Conservation (phyloP, 2,113 vertebrate species). For the Lepisosteus osseus region DNA sequence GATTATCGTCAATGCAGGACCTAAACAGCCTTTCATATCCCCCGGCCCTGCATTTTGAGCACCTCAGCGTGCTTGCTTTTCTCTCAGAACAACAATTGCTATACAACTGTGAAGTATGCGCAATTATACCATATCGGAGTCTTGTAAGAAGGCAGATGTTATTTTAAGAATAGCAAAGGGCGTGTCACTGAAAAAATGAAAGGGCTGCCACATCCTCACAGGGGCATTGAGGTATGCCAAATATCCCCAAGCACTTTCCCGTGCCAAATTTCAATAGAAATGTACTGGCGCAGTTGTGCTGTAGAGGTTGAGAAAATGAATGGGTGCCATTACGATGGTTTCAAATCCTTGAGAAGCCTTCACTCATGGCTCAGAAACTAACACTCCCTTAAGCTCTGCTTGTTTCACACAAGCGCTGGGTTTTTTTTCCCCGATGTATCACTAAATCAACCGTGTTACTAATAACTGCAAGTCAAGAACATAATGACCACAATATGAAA, state of each 20-base stretch:
- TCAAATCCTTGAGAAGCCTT: constrained; percentile 42
- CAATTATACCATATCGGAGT: too few relatives aligned
- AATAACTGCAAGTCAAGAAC: constrained; percentile 26
- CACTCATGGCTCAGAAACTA: constrained; percentile 21
- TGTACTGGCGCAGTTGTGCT: neutral
- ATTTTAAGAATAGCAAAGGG: too few relatives aligned
- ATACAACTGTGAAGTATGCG: too few relatives aligned
- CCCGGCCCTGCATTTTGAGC: too few relatives aligned
- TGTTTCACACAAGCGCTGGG: constrained; percentile 25
- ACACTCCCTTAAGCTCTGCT: constrained; percentile 26
- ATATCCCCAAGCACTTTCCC: neutral
- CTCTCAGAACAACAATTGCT: too few relatives aligned
- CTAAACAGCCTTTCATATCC: too few relatives aligned
- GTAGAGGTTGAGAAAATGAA: constrained; percentile 31
- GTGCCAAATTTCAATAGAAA: neutral
- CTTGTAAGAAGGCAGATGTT: too few relatives aligned
- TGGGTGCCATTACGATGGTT: constrained; percentile 39
- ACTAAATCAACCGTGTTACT: constrained; percentile 34
- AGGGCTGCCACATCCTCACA: too few relatives aligned
- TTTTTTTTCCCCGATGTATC: constrained; percentile 21
- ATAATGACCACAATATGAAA: neutral
- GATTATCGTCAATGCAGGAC: too few relatives aligned
- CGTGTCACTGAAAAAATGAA: too few relatives aligned
- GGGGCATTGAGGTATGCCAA: neutral
- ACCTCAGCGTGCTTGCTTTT: too few relatives aligned